Conservation (phyloP, 2,888 invertebrate species). For the Heliconius erato region DNA sequence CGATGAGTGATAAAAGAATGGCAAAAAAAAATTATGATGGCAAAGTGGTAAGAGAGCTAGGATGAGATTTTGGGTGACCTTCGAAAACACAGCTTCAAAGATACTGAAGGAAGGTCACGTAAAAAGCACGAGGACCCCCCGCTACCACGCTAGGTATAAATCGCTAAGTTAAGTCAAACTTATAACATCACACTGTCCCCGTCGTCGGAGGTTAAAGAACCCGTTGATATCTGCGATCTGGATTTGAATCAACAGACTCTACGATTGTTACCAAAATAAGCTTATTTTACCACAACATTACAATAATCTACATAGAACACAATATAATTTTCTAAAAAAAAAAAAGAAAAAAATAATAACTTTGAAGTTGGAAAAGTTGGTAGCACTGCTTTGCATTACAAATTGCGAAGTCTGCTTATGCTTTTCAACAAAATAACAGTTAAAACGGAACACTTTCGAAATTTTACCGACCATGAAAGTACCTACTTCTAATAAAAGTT, state of each 20-base stretch:
- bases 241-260: not conserved
- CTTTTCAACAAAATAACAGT: constrained; percentile 45
- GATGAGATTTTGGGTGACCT: no score
- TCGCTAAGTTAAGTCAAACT: no score
- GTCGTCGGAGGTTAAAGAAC: no score
- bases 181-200: no score
- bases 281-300: not conserved
- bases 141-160: no score
- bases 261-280: not conserved
- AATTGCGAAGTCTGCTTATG: constrained; percentile 44
- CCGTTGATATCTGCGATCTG: not conserved
- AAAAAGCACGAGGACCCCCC: no score
- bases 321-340: constrained; percentile 8
- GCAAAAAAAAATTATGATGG: no score
- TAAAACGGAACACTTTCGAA: constrained; percentile 46
- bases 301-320: not conserved
- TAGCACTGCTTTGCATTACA: constrained; percentile 33
- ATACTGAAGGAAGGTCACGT: no score
- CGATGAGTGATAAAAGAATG: no score
- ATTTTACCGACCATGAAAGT: constrained; percentile 50
- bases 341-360: not conserved
- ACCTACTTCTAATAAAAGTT: constrained; percentile 47
- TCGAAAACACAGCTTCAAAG: no score
- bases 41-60: no score
- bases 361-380: constrained; percentile 3